These are phyloP conservation scores for Tringa solitaria DNA, from an alignment of 2,113 vertebrate genomes.

Conservation along the genomic window DNA sequence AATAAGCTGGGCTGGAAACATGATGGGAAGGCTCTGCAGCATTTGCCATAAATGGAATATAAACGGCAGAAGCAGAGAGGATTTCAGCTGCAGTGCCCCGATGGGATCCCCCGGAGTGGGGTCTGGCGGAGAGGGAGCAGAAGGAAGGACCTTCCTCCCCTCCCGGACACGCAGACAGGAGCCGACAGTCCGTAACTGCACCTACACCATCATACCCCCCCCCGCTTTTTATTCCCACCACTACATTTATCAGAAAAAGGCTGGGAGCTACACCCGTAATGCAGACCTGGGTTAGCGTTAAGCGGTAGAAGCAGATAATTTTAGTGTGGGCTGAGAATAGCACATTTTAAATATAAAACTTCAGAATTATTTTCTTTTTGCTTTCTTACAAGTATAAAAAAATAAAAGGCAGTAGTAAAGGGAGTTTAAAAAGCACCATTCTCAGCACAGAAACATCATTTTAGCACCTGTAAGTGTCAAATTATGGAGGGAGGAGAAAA, in stretches of 20 bases:
- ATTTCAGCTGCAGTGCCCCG: not conserved
- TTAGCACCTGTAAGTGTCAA: not conserved
- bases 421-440: not conserved
- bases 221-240: not conserved
- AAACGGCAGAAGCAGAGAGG: not conserved
- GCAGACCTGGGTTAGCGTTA: not conserved
- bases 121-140: not conserved
- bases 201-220: not conserved
- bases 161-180: not conserved
- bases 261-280: not conserved
- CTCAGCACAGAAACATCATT: not conserved
- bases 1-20: not conserved
- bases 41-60: slow-evolving; percentile 43
- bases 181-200: not conserved
- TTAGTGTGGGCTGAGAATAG: not conserved
- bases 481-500: not conserved
- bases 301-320: not conserved
- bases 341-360: not conserved
- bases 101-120: not conserved
- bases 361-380: not conserved
- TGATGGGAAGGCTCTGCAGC: not conserved
- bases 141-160: not conserved
- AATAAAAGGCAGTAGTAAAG: not conserved
- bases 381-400: not conserved
- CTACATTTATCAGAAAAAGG: not conserved